phyloP scores from a whole-genome alignment of 1,140 invertebrate species.

The Cydia splendana region DNA sequence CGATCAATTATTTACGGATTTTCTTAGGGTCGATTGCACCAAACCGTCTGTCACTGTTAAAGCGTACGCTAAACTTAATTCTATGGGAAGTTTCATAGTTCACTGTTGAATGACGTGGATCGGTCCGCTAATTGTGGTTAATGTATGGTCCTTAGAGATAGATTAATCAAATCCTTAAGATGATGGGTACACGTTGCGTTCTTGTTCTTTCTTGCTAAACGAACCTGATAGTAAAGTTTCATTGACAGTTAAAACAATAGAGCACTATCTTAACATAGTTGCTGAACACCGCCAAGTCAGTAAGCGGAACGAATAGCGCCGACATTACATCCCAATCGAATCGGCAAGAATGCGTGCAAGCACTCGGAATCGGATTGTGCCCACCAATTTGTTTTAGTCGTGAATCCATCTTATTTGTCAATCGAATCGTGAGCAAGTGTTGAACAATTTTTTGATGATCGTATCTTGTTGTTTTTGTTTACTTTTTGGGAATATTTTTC shows the following conservation, averaged over 20 bases:
- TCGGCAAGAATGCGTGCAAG: neutral
- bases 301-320: neutral
- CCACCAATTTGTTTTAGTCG: neutral
- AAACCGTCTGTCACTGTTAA: too few relatives aligned
- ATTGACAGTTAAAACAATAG: neutral
- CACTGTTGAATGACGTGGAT: too few relatives aligned
- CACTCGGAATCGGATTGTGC: constrained; percentile 9
- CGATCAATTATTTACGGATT: too few relatives aligned
- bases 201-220: neutral
- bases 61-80: too few relatives aligned
- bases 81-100: too few relatives aligned
- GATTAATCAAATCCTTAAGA: too few relatives aligned
- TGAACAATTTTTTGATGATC: neutral
- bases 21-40: too few relatives aligned
- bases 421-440: constrained; percentile 1
- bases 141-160: too few relatives aligned
- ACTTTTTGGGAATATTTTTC: neutral
- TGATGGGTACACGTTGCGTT: too few relatives aligned
- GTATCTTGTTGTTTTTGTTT: neutral
- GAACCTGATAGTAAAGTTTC: neutral
- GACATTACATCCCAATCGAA: neutral
- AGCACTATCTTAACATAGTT: neutral
- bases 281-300: neutral
- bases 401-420: constrained; percentile 1
- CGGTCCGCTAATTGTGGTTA: too few relatives aligned